Evolutionary conservation across 2,113 vertebrate genomes (phyloP), one percentile per base, ranked within the genome.

Genomic region (Mus pahari): DNA sequence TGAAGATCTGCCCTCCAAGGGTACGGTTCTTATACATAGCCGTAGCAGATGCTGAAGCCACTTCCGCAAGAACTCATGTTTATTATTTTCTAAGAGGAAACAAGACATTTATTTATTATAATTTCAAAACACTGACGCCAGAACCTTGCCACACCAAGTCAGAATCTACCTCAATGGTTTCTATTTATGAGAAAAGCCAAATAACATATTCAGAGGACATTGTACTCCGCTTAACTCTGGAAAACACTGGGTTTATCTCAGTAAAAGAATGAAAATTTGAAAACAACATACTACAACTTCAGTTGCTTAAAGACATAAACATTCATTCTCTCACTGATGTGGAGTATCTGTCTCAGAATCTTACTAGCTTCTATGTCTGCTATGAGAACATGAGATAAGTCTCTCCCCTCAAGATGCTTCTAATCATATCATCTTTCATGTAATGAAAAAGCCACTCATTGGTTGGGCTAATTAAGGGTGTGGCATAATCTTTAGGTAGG

Each of bases 11-110:
- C 10, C 16, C 26, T 64, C 20, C 33, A 2, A 68, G 45, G 5
- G 8, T 7, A 3, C 5, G 3, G 8, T 14, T 93, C 36, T 73
- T 64, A 3, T 26, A 70, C 42, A 20, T 7, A 20, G 2, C 16
- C 48, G 26, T 86, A 50, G 42, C 50, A 50, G 6, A 92, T 79
- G 74, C 60, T 58, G 58, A 10, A 20, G 7, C 19, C 1, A n/a
- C 9, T 33, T 1, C 31, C 36, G 93, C 7, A 22, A 20, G 0
- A 89, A 31, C 66, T 48, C 33, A 4, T 75, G 36, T 42, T 83
- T 62, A 20, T 42, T 73, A 13, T 90, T 94, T 94, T 74, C 79
- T 64, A 87, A 48, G 64, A 95, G 24, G 20, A 96, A 88, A 66
- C 6, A 60, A 48, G 13, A 36, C 1, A 77, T 16, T 1, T 39